Base-by-base conservation (phyloP, 2,888 invertebrate species). In the Helicoverpa assulta region DNA sequence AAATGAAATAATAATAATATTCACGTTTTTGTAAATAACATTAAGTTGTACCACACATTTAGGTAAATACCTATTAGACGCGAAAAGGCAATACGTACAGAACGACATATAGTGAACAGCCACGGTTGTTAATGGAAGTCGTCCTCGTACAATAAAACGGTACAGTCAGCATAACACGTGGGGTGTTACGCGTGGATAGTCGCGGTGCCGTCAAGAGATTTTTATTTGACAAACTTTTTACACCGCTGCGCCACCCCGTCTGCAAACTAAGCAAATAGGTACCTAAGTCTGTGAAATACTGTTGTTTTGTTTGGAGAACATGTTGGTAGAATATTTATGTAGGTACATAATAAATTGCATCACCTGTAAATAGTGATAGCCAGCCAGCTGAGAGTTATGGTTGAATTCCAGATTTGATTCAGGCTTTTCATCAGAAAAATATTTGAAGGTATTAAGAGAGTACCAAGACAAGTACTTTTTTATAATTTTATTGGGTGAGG, bases 161-260 rank as follows among this genome's bases (percentile, higher is more conserved):
- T 83, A 81, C 78, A 89, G 92, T 91, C 91, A 91, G 90, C 90
- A 86, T 85, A 90, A 90, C 93, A 89, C 90, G 89, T 89, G 85
- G 92, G 92, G 93, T 86, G 90, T 85, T 87, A 83, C 91, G 89
- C 88, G 86, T 84, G 88, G 89, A 86, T 86, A 87, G 86, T 82
- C 83, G 88, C 86, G 86, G 88, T 84, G 85, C 70, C 84, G 85
- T 86, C 85, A 88, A 86, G 88, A 92, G 92, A 91, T 93, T 94
- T 94, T 93, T 94, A 93, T 95, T 94, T 93, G 92, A 93, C 89
- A 88, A 93, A 93, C 93, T 94, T 94, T 94, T 94, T 92, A 88
- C 89, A 86, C 86, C 84, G 12, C 47, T 47, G 47, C 47, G 83
- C 91, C 93, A 92, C 93, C 94, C 94, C 87, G 95, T 94, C 94